phyloP scores from a whole-genome alignment of 2,888 invertebrate genomes.

The Euzophera pinguis region DNA sequence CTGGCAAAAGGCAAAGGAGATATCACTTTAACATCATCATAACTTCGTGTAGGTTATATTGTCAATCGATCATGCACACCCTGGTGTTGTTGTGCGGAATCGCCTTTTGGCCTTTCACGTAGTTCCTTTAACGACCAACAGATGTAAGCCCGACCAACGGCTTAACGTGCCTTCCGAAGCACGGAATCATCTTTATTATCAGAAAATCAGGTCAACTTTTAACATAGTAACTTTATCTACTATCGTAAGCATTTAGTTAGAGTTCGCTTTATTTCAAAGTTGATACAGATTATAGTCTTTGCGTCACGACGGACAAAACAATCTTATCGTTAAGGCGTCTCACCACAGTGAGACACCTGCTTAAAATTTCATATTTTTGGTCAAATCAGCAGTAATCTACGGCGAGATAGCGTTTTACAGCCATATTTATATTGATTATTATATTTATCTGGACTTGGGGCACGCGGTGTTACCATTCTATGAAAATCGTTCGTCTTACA shows the following conservation, averaged over 20 bases:
- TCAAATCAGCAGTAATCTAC: not conserved
- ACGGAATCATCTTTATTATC: too few relatives aligned
- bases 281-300: not conserved
- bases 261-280: not conserved
- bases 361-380: not conserved
- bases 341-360: not conserved
- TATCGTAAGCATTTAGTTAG: not conserved
- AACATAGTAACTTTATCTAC: too few relatives aligned
- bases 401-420: not conserved
- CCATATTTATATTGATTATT: not conserved
- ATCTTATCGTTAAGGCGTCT: not conserved
- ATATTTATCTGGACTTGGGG: not conserved
- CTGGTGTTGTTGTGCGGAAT: too few relatives aligned
- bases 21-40: too few relatives aligned
- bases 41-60: too few relatives aligned
- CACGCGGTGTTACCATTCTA: not conserved
- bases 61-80: too few relatives aligned
- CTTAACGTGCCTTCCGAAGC: too few relatives aligned
- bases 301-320: slow-evolving; percentile 2
- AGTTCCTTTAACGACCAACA: too few relatives aligned
- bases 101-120: too few relatives aligned
- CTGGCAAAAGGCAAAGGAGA: too few relatives aligned
- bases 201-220: too few relatives aligned
- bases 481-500: not conserved
- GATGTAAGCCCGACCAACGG: too few relatives aligned